Base-by-base conservation (phyloP, 2,113 vertebrate genomes). In the Canis aureus region DNA sequence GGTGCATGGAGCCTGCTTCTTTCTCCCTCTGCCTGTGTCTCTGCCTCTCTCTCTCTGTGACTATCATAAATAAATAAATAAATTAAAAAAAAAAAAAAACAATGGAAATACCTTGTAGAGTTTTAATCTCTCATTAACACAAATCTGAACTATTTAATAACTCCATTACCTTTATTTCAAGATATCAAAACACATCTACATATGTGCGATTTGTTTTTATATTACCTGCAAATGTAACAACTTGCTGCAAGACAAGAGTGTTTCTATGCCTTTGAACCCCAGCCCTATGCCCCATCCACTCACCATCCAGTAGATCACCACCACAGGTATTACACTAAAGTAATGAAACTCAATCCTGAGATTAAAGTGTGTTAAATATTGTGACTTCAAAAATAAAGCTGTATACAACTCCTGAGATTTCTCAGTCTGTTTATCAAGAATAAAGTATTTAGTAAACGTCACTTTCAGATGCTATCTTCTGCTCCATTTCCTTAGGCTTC, bases 101-200 rank as follows among this genome's bases (percentile, higher is more conserved):
- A 84, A 59, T 35, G 19, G 25, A 85, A 60, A 64, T 20, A 27
- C 0, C 20, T 11, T 35, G 10, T 51, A 66, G 53, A 16, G 25
- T 67, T 81, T 59, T 38, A 32, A 59, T 49, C 32, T 93, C 55
- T 91, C 64, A 71, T 71, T 59, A 60, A 89, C 32, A 88, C 29
- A 87, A 81, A 93, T 27, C 60, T 76, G n/a, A 94, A 69, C 4
- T 81, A 43, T 43, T 43, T 43, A 43, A 43, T 55, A 94, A 67
- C 8, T n/a, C 23, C 62, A 60, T 57, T n/a, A 67, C 29, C 53
- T 97, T 97, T 94, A 93, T 81, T 94, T 82, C 60, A 97, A 88
- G 53, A 43, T 20, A 35, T 19, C 17, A 88, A 5, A 59, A 81
- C 25, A 80, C 16, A 76, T 53, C 73, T 67, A 60, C 10, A 43